Evolutionary conservation across 2,113 vertebrate genomes (phyloP), one percentile per base, ranked within the genome.

Genomic region (Plestiodon gilberti): DNA sequence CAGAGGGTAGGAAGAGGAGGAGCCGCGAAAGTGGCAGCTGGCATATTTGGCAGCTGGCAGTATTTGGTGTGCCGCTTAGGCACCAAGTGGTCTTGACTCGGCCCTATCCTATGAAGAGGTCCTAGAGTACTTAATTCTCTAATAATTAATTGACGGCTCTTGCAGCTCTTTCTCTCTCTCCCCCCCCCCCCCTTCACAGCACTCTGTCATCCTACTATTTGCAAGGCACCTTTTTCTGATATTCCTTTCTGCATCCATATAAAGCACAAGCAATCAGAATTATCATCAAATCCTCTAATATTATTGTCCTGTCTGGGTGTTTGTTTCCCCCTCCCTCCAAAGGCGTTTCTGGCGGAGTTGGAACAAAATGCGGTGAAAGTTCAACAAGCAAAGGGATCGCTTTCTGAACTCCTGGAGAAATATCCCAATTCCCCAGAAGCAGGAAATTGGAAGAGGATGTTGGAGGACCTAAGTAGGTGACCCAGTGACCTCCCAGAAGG

Each of bases 381-480:
- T 73, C 97, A 99, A 93, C 97, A 98, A 86, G 96, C 98, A 78
- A 99, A 98, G 89, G 96, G 94, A 91, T 95, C 95, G 0, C 94
- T 99, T 83, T 97, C 96, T 92, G 97, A 95, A 88, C 96, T 99
- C 85, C 95, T 99, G 35, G 92, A 96, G 83, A 97, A 98, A 90
- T 97, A 98, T 52, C 98, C 98, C 0, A 97, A 98, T 78, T 98
- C 98, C 43, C 98, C 98, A 6, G 99, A 99, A 95, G 97, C 97
- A 22, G 96, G 97, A 75, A 96, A 91, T 78, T 99, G 98, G 98
- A 98, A 96, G 93, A 96, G 97, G 91, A 98, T 98, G 95, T 97
- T 98, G 85, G 97, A 97, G 14, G 98, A 99, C 59, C 97, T 99
- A 78, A 98, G 99, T 99, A 96, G 93, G 97, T 96, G 84, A 88